Percentiles rank a stretch among this genome's conserved stretches.
phyloP scores from a whole-genome alignment of 2,113 vertebrate genomes.

The Misgurnus anguillicaudatus region DNA sequence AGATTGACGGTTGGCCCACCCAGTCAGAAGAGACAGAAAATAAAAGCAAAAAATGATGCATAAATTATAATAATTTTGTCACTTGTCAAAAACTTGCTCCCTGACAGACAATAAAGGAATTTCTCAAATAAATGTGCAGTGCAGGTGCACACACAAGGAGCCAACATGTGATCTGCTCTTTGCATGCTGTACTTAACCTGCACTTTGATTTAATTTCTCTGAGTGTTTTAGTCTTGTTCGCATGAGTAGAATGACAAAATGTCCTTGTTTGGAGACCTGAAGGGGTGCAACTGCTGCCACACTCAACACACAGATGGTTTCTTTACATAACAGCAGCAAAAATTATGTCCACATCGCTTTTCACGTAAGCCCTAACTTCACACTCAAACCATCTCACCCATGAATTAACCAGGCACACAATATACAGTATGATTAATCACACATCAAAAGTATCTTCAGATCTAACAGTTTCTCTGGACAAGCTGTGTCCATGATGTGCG shows the following conservation, averaged over 20 bases:
- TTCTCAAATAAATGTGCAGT: too few relatives aligned
- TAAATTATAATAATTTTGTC: too few relatives aligned
- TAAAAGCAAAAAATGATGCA: too few relatives aligned
- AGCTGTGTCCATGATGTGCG: not conserved
- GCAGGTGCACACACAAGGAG: not conserved
- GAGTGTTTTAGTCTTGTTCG: not conserved
- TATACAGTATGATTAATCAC: not conserved
- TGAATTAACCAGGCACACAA: not conserved
- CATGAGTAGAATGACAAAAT: constrained; percentile 40
- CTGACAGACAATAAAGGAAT: too few relatives aligned
- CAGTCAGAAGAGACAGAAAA: too few relatives aligned
- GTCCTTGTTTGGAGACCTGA: constrained; percentile 38
- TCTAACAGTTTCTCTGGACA: not conserved
- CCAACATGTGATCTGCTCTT: constrained; percentile 9
- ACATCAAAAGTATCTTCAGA: not conserved
- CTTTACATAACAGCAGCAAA: constrained; percentile 48
- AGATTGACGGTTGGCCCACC: too few relatives aligned
- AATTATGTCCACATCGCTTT: constrained; percentile 47
- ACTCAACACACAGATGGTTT: constrained; percentile 53
- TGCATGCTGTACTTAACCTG: not conserved
- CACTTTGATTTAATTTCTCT: constrained; percentile 23
- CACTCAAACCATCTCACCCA: not conserved
- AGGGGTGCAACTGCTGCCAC: constrained; percentile 51
- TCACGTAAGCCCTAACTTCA: constrained; percentile 17
- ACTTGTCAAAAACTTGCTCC: too few relatives aligned